Conservation (phyloP, 2,113 vertebrate species). For the Eleginops maclovinus region DNA sequence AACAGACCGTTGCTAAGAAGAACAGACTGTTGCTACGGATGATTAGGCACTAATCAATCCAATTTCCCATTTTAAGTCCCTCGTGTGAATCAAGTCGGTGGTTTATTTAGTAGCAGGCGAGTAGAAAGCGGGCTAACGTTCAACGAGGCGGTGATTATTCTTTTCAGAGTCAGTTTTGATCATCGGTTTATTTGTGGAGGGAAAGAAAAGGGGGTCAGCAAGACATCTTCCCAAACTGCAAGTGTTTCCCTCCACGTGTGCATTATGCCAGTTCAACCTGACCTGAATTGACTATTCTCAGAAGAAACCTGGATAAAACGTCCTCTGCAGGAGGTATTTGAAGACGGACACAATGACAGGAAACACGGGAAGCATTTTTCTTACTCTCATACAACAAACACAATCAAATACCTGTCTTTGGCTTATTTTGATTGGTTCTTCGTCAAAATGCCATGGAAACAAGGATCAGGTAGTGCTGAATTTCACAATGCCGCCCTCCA, state of each 20-base stretch:
- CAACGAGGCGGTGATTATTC: too few species aligned
- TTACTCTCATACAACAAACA: too few species aligned
- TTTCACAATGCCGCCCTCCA: background rate
- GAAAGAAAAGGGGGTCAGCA: slow-evolving; percentile 32
- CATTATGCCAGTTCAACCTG: background rate
- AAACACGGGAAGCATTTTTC: background rate
- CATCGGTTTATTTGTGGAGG: slow-evolving; percentile 42
- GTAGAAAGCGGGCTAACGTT: too few species aligned
- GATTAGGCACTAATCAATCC: too few species aligned
- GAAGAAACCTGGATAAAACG: background rate
- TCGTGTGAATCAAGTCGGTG: too few species aligned
- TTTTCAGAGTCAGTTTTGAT: slow-evolving; percentile 18
- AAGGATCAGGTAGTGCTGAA: background rate
- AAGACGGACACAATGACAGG: background rate
- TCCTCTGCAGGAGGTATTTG: slow-evolving; percentile 1
- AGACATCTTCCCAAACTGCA: slow-evolving; percentile 18
- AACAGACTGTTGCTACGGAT: too few species aligned
- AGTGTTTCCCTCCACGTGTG: background rate
- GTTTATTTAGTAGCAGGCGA: too few species aligned
- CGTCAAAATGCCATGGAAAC: background rate
- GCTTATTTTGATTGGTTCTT: background rate
- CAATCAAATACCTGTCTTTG: background rate
- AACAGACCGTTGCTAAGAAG: too few species aligned
- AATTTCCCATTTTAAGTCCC: too few species aligned
- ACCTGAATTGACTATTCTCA: slow-evolving; percentile 6